These are phyloP conservation scores for Litocranius walleri DNA, from an alignment of 2,113 vertebrate species.

Conservation along the genomic window DNA sequence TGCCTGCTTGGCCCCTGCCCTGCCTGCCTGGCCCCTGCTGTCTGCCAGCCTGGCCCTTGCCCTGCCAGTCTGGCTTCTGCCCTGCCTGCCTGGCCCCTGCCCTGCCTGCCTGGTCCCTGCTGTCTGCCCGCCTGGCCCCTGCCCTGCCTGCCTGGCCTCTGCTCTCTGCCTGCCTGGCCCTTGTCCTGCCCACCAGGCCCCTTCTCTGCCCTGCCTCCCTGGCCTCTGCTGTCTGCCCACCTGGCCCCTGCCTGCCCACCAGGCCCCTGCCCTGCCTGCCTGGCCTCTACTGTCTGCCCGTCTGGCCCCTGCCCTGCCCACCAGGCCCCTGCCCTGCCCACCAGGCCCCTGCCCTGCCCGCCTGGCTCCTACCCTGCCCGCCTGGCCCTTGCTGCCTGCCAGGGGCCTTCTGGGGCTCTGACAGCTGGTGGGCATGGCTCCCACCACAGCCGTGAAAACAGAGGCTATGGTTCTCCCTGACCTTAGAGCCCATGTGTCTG, in stretches of 20 bases:
- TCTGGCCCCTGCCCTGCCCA: neutral
- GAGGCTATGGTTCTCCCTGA: neutral
- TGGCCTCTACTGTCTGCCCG: neutral
- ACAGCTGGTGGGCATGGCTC: neutral
- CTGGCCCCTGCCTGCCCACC: neutral
- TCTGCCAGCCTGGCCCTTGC: neutral
- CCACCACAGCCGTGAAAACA: neutral
- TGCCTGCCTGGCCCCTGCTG: too few species aligned
- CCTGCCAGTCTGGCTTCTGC: too few species aligned
- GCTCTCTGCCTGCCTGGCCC: neutral
- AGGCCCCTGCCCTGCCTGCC: neutral
- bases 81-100: too few species aligned
- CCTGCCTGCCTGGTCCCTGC: too few species aligned
- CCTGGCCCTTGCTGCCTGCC: neutral
- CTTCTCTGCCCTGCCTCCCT: too few species aligned
- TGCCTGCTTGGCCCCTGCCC: neutral
- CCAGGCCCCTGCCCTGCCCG: accelerated
- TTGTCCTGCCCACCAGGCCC: neutral
- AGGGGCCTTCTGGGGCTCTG: neutral
- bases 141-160: neutral
- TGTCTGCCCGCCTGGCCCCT: neutral
- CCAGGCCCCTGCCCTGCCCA: too few species aligned
- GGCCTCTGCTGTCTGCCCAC: neutral
- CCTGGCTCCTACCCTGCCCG: too few species aligned
- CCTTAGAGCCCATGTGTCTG: neutral